Evolutionary conservation across 2,113 vertebrate species (phyloP).

Genomic region (Trachemys scripta): DNA sequence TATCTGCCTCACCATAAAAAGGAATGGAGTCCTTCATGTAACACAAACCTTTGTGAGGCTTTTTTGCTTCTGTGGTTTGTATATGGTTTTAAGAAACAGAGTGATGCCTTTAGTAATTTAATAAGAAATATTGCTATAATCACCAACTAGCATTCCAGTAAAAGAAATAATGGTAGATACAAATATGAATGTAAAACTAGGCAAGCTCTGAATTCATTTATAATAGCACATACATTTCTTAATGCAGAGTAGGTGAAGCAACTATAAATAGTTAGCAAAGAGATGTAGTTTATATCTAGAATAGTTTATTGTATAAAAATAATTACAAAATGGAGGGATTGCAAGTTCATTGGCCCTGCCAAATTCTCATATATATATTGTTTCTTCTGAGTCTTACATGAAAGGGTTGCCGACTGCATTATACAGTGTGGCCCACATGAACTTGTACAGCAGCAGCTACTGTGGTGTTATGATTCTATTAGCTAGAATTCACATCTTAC

Average conservation of each 20-base stretch:
- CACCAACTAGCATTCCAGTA: neutral
- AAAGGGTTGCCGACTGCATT: slow-evolving; percentile 26
- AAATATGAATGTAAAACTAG: neutral
- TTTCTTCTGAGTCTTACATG: slow-evolving; percentile 37
- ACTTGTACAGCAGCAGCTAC: slow-evolving; percentile 43
- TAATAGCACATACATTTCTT: neutral
- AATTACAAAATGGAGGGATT: neutral
- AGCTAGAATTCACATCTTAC: slow-evolving; percentile 59
- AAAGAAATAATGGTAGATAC: neutral
- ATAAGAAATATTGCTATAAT: neutral
- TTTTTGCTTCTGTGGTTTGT: neutral
- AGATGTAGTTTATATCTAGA: neutral
- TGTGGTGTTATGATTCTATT: slow-evolving; percentile 60
- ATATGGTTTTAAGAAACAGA: neutral
- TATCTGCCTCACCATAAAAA: neutral
- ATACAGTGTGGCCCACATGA: slow-evolving; percentile 57
- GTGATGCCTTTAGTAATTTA: neutral
- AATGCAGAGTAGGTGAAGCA: neutral
- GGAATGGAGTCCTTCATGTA: neutral
- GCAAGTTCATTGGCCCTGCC: neutral
- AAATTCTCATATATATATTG: slow-evolving; percentile 15
- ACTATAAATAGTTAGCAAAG: neutral
- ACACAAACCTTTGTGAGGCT: neutral
- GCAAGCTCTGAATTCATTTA: neutral
- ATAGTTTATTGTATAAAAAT: neutral